Evolutionary conservation across 2,113 vertebrate genomes (phyloP), one percentile per base, ranked within the genome.

Genomic region (Sander lucioperca): DNA sequence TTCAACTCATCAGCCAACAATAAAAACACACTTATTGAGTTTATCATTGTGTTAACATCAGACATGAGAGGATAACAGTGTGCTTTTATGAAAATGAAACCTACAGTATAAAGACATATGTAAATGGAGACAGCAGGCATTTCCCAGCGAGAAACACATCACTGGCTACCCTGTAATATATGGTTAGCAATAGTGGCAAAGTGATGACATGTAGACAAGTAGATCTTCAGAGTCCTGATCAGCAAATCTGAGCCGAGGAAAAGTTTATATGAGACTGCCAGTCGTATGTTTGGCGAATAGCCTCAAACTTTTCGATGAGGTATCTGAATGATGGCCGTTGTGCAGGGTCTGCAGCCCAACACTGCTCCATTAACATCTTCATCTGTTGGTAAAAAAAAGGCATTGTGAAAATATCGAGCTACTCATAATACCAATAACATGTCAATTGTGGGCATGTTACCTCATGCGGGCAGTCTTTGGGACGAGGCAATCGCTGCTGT

Each of bases 401-500:
- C 1, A 63, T 62, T 19, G 53, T 53, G 3, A 39, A 67, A 67
- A 45, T 12, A 54, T 51, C 6, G 13, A 0, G 15, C 7, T 53
- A 21, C 12, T 57, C 12, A 27, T 19, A 8, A 62, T 23, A 15
- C 9, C n/a, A 74, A 59, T 3, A 18, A 79, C 58, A 57, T 12
- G 25, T 39, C 6, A 14, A 23, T 19, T 43, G 39, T 75, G 23
- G 23, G 50, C 1, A 50, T 51, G 6, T 86, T 94, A 97, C 98
- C 96, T 97, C 97, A 3, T 80, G 89, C 0, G 97, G 97, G 61
- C 97, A 98, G 2, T 94, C 94, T 65, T 88, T 93, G 0, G 97
- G 98, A 48, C 91, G 89, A 0, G 97, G 96, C 72, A 99, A 88
- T 43, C 97, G 91, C 65, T 70, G 74, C 0, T 95, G 94, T 59